phyloP scores from a whole-genome alignment of 2,888 invertebrate species.

The Emmelina monodactyla region DNA sequence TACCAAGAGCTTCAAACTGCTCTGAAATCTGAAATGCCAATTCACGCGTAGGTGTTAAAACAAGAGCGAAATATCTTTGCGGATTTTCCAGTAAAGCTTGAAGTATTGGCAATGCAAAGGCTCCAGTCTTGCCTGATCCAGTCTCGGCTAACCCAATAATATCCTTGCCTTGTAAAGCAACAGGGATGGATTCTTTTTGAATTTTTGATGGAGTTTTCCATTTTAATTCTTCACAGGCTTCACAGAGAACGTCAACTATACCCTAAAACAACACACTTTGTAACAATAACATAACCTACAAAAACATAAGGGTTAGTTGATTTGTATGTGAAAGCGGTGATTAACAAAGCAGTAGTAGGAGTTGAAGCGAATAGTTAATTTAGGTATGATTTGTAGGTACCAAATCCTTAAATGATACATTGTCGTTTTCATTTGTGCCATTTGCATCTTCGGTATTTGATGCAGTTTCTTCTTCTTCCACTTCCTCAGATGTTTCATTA shows the following conservation, averaged over 20 bases:
- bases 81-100: conserved; percentile 90
- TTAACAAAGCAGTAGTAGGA: no score
- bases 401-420: conserved; percentile 54
- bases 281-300: no score
- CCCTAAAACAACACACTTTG: conserved; percentile 83
- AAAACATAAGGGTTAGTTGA: no score
- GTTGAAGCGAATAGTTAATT: no score
- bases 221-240: conserved; percentile 90
- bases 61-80: conserved; percentile 90
- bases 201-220: conserved; percentile 96
- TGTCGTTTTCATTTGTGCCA: conserved; percentile 31
- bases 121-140: conserved; percentile 97
- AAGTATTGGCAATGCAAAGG: conserved; percentile 95
- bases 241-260: conserved; percentile 86
- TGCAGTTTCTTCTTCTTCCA: conserved; percentile 16
- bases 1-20: conserved; percentile 96
- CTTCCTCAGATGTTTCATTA: conserved; percentile 23
- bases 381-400: no score
- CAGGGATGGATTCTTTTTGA: conserved; percentile 91
- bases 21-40: conserved; percentile 98
- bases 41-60: conserved; percentile 97
- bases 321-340: no score
- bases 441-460: conserved; percentile 14
- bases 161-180: conserved; percentile 86
- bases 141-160: conserved; percentile 74